Percentiles rank a stretch among this genome's conserved stretches.
Conservation (phyloP, 2,888 invertebrate species). For the Campoletis raptor region DNA sequence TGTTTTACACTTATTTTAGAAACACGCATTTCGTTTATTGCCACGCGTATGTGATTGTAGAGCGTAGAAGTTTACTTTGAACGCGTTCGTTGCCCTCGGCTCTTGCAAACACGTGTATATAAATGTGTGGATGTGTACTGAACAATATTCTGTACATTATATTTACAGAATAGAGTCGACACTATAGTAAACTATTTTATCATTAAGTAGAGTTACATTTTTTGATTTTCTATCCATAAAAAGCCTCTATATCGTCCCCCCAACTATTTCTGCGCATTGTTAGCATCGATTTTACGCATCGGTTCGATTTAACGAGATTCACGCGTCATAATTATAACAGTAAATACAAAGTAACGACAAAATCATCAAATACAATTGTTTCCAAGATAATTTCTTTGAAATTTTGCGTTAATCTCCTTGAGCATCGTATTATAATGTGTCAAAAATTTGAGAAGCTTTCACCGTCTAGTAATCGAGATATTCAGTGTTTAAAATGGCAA, state of each 20-base stretch:
- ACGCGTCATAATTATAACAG: no score
- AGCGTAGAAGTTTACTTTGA: conserved; percentile 57
- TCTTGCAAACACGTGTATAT: conserved; percentile 25
- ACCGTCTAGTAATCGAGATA: no score
- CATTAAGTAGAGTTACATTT: background rate
- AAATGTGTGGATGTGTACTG: background rate
- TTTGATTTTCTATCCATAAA: background rate
- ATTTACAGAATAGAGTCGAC: conserved; percentile 10
- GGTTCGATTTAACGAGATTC: conserved; percentile 38
- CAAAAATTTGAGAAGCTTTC: no score
- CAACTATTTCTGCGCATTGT: background rate
- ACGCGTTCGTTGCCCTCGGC: conserved; percentile 65
- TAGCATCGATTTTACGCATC: background rate
- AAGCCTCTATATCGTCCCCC: background rate
- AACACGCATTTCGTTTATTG: conserved; percentile 30
- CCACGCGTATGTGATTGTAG: conserved; percentile 43
- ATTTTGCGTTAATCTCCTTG: no score
- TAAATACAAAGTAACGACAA: no score
- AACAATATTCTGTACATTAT: conserved; percentile 15
- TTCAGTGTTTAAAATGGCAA: no score
- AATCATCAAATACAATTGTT: no score
- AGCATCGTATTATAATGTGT: no score
- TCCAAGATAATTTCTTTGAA: no score
- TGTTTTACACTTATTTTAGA: conserved; percentile 32
- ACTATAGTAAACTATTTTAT: background rate